Evolutionary conservation across 1,140 invertebrate genomes (phyloP), one percentile per base, ranked within the genome.

Genomic region (Neodiprion pinetum): DNA sequence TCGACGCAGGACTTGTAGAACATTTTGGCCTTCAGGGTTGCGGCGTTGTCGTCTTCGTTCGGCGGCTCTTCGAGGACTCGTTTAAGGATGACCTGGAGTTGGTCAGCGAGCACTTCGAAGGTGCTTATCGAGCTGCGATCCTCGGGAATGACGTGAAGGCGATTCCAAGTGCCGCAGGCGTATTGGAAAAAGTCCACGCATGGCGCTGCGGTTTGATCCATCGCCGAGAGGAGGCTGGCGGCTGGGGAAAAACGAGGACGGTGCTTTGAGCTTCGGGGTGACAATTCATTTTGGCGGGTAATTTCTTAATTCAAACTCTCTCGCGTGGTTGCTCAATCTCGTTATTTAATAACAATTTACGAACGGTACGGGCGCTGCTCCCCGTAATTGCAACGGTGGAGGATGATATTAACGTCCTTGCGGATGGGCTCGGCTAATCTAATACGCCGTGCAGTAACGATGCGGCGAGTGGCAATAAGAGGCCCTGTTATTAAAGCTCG

Each of bases 161-260:
- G 93, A 84, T 97, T 97, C 96, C 96, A 98, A 1, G 94, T 93
- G 1, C 96, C 96, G 81, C 96, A 97, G 1, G 96, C 95, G 82
- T 92, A 97, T 86, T 96, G 94, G 88, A 96, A 97, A 88, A 97
- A 97, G 84, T 97, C 94, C 21, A 92, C 90, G 85, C 96, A 97
- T 9, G 96, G 96, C 83, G 96, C 92, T 0, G 92, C 92, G 0
- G 89, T 90, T 11, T 90, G 89, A 82, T 97, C 95, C 95, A 98
- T 97, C 23, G 95, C 95, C 14, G 93, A 92, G 77, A 98, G 88
- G 76, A 97, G 88, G 28, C 94, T 95, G 9, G 96, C 92, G 74
- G 96, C 96, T 98, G 88, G 66, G 80, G 79, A 48, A 78, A 79
- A 40, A 5, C 28, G 5, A 40, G 28, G 28, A 40, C 5, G 28